Evolutionary conservation across 2,797 vertebrate genomes (phyloP).

Genomic region (Odontamblyopus lacepedii): DNA sequence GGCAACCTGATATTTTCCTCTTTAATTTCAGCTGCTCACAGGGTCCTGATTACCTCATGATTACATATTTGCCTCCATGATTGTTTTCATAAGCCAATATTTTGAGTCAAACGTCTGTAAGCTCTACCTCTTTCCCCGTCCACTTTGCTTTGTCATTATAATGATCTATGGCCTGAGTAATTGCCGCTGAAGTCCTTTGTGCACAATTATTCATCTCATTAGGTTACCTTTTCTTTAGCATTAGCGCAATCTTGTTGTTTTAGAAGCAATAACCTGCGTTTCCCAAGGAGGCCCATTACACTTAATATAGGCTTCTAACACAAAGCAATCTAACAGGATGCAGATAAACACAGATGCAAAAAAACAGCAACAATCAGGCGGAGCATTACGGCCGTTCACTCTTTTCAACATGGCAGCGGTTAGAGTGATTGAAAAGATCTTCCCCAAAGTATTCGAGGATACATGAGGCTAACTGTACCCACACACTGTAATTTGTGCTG

Average conservation of each 20-base stretch:
- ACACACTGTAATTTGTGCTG: too few species aligned
- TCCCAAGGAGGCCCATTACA: conserved; percentile 20
- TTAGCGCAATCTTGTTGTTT: conserved; percentile 5
- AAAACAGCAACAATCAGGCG: neutral
- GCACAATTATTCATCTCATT: conserved; percentile 36
- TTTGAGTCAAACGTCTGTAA: neutral
- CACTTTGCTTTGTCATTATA: neutral
- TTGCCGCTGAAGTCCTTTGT: conserved; percentile 10
- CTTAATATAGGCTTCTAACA: conserved; percentile 37
- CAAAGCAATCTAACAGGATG: conserved; percentile 30
- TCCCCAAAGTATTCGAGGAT: neutral
- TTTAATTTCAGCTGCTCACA: neutral
- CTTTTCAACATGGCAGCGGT: neutral
- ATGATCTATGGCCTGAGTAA: conserved; percentile 7
- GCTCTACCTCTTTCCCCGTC: neutral
- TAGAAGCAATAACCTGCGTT: conserved; percentile 34
- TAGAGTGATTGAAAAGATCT: neutral
- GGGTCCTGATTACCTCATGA: neutral
- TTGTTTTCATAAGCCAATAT: conserved; percentile 9
- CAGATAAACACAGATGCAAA: conserved; percentile 25
- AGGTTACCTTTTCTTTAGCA: conserved; percentile 19
- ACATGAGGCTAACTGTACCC: neutral
- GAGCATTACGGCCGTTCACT: neutral
- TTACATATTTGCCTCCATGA: neutral
- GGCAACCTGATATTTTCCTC: neutral